Evolutionary conservation across 2,888 invertebrate genomes (phyloP), one percentile per base, ranked within the genome.

Genomic region (Anticlea derivata): DNA sequence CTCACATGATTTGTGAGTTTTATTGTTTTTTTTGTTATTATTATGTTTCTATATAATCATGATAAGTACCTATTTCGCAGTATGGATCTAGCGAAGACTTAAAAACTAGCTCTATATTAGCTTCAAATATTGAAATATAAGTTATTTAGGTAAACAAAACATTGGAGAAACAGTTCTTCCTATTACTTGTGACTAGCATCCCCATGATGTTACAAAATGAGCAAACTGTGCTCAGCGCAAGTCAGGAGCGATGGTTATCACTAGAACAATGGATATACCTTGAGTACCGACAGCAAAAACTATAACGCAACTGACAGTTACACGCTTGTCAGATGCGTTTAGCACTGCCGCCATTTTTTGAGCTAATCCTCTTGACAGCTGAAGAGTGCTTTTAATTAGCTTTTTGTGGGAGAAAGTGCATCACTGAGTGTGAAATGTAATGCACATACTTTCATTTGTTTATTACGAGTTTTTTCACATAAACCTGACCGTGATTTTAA

Each of bases 241-340:
- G 41, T 12, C 11, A 30, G 31, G 26, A 37, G 37, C 39, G 52
- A 52, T 52, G 23, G 35, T 6, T 46, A 56, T 56, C 56, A 7
- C 37, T 41, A 41, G 43, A 52, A 57, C 56, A 57, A 57, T 53
- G 53, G 53, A 29, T 50, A 47, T 47, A 31, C 45, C 33, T 20
- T 22, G 31, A 44, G 56, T 50, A 56, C 47, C 11, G 56, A 11
- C 56, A 44, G 39, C 52, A 57, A 57, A 57, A 52, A 43, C 41
- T 43, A 48, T n/a, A 51, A 49, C 43, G 52, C 49, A 44, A 39
- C 48, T 48, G 52, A 31, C 48, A 34, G 41, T 30, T 40, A 35
- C 38, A 44, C 52, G 47, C 47, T 46, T 57, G 56, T 57, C 56
- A 40, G 44, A 37, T 52, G 46, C 46, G 49, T 52, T 56, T 52